Percentiles rank a stretch among this genome's conserved stretches.
These are phyloP conservation scores for Cherax destructor DNA, from an alignment of 1,140 invertebrate species.

Conservation along the genomic window DNA sequence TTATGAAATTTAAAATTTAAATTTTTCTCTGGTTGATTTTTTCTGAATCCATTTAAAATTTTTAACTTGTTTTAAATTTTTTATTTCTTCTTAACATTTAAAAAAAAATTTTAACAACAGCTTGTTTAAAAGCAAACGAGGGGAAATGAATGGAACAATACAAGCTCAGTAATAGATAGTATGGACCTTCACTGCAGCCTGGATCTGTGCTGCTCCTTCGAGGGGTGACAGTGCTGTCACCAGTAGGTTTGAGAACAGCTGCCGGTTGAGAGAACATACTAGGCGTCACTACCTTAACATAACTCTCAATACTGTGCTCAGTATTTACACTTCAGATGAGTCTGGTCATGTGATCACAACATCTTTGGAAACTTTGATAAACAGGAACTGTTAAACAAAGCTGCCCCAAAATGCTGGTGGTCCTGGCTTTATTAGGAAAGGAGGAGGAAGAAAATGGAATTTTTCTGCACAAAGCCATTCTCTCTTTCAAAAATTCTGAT, in stretches of 20 bases:
- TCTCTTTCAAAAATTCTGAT: slow-evolving; percentile 10
- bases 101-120: too few relatives aligned
- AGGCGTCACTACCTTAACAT: slow-evolving; percentile 57
- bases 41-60: too few relatives aligned
- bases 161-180: slow-evolving; percentile 46
- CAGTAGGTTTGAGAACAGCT: neutral
- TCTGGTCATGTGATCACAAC: slow-evolving; percentile 25
- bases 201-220: slow-evolving; percentile 47
- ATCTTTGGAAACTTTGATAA: neutral
- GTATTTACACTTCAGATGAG: slow-evolving; percentile 55
- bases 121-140: slow-evolving; percentile 4
- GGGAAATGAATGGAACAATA: slow-evolving; percentile 52
- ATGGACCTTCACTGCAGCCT: slow-evolving; percentile 1
- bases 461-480: neutral
- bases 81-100: too few relatives aligned
- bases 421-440: slow-evolving; percentile 39
- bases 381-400: slow-evolving; percentile 5
- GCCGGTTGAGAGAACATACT: neutral
- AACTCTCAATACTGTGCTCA: slow-evolving; percentile 35
- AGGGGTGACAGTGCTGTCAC: slow-evolving; percentile 54
- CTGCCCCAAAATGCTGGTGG: neutral
- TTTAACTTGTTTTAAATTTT: too few relatives aligned
- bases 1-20: too few relatives aligned
- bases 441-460: slow-evolving; percentile 1
- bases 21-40: too few relatives aligned